Evolutionary conservation across 2,113 vertebrate species (phyloP), one percentile per base, ranked within the genome.

Genomic region (Lepisosteus osseus): DNA sequence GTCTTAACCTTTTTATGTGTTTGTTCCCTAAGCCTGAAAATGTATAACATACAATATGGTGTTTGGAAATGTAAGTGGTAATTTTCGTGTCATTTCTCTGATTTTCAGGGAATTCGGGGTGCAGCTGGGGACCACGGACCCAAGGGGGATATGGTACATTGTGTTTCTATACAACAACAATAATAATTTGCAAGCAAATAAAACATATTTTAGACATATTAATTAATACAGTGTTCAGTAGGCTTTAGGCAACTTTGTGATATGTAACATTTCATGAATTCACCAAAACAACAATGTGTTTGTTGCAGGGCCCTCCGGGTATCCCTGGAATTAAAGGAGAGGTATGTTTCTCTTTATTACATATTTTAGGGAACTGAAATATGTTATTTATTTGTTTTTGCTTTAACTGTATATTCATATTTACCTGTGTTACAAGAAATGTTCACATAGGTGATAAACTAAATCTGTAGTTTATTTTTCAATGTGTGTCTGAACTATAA

Each of bases 301-400:
- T 14, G 68, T 7, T 73, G 77, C 74, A 92, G 91, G 92, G 91
- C 56, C 89, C 89, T 67, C 81, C 90, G 47, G 92, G 92, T 63
- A 68, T 88, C 68, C 5, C 81, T 77, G 92, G 92, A 80, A 61
- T 77, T 74, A 92, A 85, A 81, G 91, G 92, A 87, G 87, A 91
- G 85, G 92, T 93, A 86, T 59, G 54, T 45, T 44, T 55, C 8
- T 29, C 29, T 29, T 29, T 29, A 29, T 29, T 29, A 29, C 29
- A 29, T 29, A 29, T 29, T 29, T 29, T 29, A 29, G 29, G 29
- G 29, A 29, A 29, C 29, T 40, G 7, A 62, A 15, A 29, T 3
- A n/a, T 59, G 29, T 59, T 8, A 15, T 59, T 59, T 59, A 59
- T 13, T 59, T 59, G 5, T 13, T 59, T 59, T 59, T 59, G 29